Conservation (phyloP, 2,888 invertebrate genomes). For the Dichetophora obliterata region DNA sequence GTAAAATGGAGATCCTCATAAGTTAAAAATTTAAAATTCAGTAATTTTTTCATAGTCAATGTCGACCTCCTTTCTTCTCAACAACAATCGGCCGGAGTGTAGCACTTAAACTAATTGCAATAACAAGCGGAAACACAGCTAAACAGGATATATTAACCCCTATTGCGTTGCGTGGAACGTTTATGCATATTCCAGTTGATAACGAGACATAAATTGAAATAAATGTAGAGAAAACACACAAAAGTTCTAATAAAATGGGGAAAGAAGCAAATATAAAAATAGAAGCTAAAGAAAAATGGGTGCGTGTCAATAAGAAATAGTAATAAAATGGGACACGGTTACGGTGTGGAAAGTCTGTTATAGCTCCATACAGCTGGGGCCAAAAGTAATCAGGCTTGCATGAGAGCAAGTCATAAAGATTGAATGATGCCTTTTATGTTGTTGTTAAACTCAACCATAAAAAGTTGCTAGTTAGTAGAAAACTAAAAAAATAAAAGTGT, state of each 20-base stretch:
- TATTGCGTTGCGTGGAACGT: background rate
- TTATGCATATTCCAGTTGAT: slow-evolving; percentile 3
- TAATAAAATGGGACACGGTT: background rate
- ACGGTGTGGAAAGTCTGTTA: background rate
- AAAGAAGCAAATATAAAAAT: background rate
- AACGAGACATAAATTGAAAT: slow-evolving; percentile 7
- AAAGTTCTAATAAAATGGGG: background rate
- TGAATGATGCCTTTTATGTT: slow-evolving; percentile 13
- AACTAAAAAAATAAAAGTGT: background rate
- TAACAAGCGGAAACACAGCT: background rate
- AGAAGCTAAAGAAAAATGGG: background rate
- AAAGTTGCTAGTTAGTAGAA: background rate
- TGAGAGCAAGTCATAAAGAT: slow-evolving; percentile 2
- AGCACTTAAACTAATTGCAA: background rate
- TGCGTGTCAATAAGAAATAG: background rate
- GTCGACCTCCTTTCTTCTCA: background rate
- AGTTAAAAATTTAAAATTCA: no score
- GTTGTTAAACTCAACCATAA: slow-evolving; percentile 24
- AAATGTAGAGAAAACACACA: background rate
- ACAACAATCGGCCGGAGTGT: background rate
- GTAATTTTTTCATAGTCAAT: background rate
- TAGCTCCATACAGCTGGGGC: background rate
- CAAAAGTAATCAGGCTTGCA: background rate
- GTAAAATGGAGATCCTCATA: no score
- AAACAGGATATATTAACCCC: background rate